A percentile compares a stretch with the other conserved stretches of the same genome.
Conservation (phyloP, 2,888 invertebrate species). For the Acleris laterana region DNA sequence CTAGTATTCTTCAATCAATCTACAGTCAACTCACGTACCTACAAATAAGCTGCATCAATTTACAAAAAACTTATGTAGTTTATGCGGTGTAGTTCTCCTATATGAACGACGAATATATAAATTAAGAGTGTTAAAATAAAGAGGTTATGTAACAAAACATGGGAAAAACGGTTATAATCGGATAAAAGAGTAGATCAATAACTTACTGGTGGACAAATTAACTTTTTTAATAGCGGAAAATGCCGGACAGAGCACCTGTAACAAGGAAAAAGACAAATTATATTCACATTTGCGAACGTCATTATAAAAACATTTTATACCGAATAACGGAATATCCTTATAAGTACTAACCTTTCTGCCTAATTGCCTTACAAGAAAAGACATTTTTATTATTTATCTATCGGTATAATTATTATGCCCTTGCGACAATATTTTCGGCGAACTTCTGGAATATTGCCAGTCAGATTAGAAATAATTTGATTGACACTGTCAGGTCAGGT, state of each 20-base stretch:
- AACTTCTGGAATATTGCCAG: conserved; percentile 28
- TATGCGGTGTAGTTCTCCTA: no score
- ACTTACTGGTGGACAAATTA: conserved; percentile 74
- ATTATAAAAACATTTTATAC: not conserved
- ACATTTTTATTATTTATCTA: conserved; percentile 51
- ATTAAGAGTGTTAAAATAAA: not conserved
- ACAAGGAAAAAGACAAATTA: conserved; percentile 34
- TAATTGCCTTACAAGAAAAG: conserved; percentile 62
- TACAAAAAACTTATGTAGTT: no score
- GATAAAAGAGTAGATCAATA: conserved; percentile 7
- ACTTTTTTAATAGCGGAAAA: conserved; percentile 54
- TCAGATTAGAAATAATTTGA: conserved; percentile 1
- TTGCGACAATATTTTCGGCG: conserved; percentile 14
- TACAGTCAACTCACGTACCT: no score
- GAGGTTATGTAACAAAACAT: conserved; percentile 29
- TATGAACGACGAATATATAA: no score
- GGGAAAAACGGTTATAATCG: not conserved
- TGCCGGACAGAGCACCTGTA: conserved; percentile 61
- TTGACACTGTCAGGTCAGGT: not conserved
- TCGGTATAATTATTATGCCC: not conserved
- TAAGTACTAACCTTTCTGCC: conserved; percentile 59
- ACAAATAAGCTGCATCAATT: no score
- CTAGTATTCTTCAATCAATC: no score
- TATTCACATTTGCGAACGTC: conserved; percentile 10
- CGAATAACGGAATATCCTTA: conserved; percentile 9